Base-by-base conservation (phyloP, 1,140 invertebrate genomes). In the Drosophila jambulina region DNA sequence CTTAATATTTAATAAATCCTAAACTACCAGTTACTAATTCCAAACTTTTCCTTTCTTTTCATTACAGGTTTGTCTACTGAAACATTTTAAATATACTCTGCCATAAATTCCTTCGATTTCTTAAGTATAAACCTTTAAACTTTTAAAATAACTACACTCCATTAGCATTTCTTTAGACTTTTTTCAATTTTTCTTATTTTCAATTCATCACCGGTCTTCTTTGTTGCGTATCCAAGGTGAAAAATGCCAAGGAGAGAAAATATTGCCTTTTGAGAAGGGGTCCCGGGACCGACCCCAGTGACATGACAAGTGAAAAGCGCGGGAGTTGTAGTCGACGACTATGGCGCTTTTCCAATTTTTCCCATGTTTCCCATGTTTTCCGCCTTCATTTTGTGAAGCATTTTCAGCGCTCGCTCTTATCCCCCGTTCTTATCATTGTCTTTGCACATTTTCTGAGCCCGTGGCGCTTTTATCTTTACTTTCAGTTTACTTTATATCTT, bases 401-500 rank as follows among this genome's bases (percentile, higher is more conserved):
- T 75, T 58, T 51, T 36, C 61, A 48, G 48, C 60, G 46, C 53
- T 32, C 61, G 21, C 45, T 71, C 40, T 70, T 80, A 58, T 63
- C 70, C 53, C 45, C n/a, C 19, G 17, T 75, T 67, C 75, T 70
- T 71, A 82, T 71, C 75, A 87, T 86, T 87, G 80, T 87, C 77
- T 83, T 83, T 83, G 80, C 64, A 76, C 71, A 57, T 77, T 64
- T 58, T 72, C 68, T 53, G 69, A 65, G 75, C 83, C 83, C 65
- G 43, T n/a, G 65, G 83, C 84, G 51, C 80, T 80, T 86, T 86
- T 86, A 83, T 87, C 80, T 71, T 85, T 85, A 86, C 63, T 69
- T 81, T 88, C 80, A 72, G 83, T 87, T 87, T 83, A 82, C 71
- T 87, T 87, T 87, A 87, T 83, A 88, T 88, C 71, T 70, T 83